Conservation (phyloP, 2,888 invertebrate species). For the Xanthorhoe spadicearia region DNA sequence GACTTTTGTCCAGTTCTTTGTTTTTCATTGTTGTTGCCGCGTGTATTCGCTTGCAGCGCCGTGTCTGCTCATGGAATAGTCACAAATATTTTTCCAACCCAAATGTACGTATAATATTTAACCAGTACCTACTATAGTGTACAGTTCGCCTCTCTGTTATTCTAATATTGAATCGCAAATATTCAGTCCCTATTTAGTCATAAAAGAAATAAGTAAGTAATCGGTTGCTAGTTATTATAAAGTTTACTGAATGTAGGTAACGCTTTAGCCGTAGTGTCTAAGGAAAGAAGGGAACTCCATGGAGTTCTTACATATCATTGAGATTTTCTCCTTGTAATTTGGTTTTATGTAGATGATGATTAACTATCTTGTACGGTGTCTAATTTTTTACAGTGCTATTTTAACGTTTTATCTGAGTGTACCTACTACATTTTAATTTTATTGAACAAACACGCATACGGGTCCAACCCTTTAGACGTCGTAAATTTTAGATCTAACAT, state of each 20-base stretch:
- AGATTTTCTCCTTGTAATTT: conserved; percentile 82
- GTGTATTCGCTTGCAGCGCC: conserved; percentile 24
- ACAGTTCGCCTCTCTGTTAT: conserved; percentile 31
- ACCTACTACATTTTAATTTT: conserved; percentile 63
- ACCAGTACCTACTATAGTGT: conserved; percentile 27
- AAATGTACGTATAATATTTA: conserved; percentile 19
- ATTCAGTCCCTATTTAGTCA: conserved; percentile 41
- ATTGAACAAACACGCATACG: conserved; percentile 79
- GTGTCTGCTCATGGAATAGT: conserved; percentile 10
- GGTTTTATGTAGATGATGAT: conserved; percentile 56
- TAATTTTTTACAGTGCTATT: conserved; percentile 70
- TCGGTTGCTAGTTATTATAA: conserved; percentile 70
- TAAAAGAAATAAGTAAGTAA: conserved; percentile 44
- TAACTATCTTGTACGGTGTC: conserved; percentile 63
- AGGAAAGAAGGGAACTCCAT: conserved; percentile 77
- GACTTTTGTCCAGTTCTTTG: conserved; percentile 36
- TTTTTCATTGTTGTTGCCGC: conserved; percentile 32
- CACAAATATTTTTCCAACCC: conserved; percentile 18
- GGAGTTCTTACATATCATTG: conserved; percentile 84
- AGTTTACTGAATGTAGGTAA: conserved; percentile 76
- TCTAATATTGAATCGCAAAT: conserved; percentile 27
- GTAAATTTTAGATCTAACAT: conserved; percentile 80
- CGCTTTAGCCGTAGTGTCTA: conserved; percentile 81
- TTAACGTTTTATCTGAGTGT: conserved; percentile 59
- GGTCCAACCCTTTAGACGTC: conserved; percentile 83